Percentiles rank a stretch among this genome's conserved stretches.
phyloP scores from a whole-genome alignment of 2,797 vertebrate species.

The Argentina silus region DNA sequence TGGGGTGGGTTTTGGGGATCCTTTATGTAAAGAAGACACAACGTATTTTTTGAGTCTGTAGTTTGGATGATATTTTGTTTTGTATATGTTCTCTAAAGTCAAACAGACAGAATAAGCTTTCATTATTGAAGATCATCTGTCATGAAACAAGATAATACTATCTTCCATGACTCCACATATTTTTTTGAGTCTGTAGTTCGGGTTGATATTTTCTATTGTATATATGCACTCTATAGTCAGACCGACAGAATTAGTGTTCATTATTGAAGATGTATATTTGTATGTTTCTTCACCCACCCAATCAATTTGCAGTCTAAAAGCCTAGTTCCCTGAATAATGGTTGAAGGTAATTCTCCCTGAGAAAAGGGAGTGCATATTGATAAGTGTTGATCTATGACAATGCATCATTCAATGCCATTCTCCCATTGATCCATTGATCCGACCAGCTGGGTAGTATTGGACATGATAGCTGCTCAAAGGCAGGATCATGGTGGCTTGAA shows the following conservation, averaged over 20 bases:
- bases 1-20: too few species aligned
- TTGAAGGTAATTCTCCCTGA: constrained; percentile 29
- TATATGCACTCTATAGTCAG: background rate
- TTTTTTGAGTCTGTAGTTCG: too few species aligned
- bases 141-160: too few species aligned
- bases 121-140: too few species aligned
- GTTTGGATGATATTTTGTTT: too few species aligned
- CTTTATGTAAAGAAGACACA: too few species aligned
- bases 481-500: constrained; percentile 46
- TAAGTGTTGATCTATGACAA: constrained; percentile 60
- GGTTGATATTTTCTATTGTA: background rate
- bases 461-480: constrained; percentile 59
- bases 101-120: too few species aligned
- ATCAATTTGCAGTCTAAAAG: background rate
- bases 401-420: constrained; percentile 73
- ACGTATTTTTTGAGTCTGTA: too few species aligned
- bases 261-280: background rate
- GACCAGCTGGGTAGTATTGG: constrained; percentile 62
- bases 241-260: background rate
- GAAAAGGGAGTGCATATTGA: constrained; percentile 65
- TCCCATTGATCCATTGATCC: constrained; percentile 68
- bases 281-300: too few species aligned
- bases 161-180: background rate
- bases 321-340: background rate
- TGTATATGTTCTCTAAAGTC: too few species aligned